phyloP scores from a whole-genome alignment of 2,888 invertebrate genomes.

The Magallana nippona region DNA sequence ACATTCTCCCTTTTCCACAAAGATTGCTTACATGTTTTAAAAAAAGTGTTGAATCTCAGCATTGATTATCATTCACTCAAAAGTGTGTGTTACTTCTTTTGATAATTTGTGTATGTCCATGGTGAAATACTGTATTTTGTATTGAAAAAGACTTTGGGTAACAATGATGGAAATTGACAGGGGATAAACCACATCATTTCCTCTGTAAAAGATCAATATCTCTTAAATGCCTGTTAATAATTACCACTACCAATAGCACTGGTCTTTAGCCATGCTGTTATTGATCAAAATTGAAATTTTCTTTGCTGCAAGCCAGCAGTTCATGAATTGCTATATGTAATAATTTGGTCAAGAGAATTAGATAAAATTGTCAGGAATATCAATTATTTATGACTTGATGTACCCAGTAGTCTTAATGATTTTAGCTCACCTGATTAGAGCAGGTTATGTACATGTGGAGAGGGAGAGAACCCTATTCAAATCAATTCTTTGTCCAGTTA shows the following conservation, averaged over 20 bases:
- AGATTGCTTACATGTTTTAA: no score
- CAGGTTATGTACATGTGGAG: background rate
- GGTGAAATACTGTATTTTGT: background rate
- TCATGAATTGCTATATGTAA: background rate
- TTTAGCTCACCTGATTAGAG: constrained; percentile 3
- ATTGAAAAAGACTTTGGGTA: background rate
- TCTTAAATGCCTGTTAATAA: background rate
- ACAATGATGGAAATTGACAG: background rate
- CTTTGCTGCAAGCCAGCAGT: background rate
- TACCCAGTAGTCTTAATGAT: constrained; percentile 9
- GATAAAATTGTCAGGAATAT: constrained; percentile 19
- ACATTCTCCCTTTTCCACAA: no score
- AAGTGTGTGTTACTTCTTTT: no score
- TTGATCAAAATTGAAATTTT: constrained; percentile 11
- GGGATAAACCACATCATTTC: constrained; percentile 11
- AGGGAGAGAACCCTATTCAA: no score
- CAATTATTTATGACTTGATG: background rate
- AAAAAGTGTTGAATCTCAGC: no score
- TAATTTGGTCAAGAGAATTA: constrained; percentile 19
- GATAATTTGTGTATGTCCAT: no score
- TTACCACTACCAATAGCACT: background rate
- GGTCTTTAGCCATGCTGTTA: constrained; percentile 19
- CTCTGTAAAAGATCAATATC: background rate
- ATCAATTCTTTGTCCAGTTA: no score
- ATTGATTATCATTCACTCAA: no score